Evolutionary conservation across 2,888 invertebrate genomes (phyloP), one percentile per base, ranked within the genome.

Genomic region (Siphonodentalium dalli): DNA sequence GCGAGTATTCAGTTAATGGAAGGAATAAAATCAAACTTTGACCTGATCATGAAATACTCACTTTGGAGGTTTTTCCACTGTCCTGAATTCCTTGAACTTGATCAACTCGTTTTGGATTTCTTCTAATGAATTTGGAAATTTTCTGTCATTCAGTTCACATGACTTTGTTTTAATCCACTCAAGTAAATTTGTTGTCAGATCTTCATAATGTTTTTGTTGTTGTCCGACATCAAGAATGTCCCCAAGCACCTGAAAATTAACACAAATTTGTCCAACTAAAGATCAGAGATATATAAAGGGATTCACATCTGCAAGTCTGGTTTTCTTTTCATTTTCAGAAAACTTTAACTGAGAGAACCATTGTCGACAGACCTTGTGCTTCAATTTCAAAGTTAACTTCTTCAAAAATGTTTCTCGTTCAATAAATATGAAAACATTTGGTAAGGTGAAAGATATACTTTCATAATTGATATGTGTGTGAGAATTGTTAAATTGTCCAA

Each of bases 31-130:
- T n/a, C n/a, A n/a, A n/a, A n/a, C n/a, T n/a, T n/a, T n/a, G n/a
- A n/a, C n/a, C n/a, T n/a, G n/a, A n/a, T n/a, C n/a, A n/a, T n/a
- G 34, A 23, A 4, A 40, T 29, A 81, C 88, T 85, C 78, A 92
- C 89, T 95, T 98, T 61, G 97, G 96, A 8, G 99, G 98, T 83
- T 99, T 99, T 82, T 99, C 98, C 40, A 92, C 89, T 0, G 95
- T 97, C 67, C 97, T 86, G 83, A 98, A 99, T 78, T 93, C 90
- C 74, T 96, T 98, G 84, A 99, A 99, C 33, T 88, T 86, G 48
- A 92, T 83, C 67, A 98, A 83, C 73, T 96, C 88, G 37, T 90
- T 87, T 83, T 97, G 96, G 68, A 98, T 96, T 43, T 93, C 97
- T 80, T 95, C 95, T 54, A 97, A 83, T 0, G 92, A 90, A 84